phyloP scores from a whole-genome alignment of 2,113 vertebrate species.

The Neopipo cinnamomea region DNA sequence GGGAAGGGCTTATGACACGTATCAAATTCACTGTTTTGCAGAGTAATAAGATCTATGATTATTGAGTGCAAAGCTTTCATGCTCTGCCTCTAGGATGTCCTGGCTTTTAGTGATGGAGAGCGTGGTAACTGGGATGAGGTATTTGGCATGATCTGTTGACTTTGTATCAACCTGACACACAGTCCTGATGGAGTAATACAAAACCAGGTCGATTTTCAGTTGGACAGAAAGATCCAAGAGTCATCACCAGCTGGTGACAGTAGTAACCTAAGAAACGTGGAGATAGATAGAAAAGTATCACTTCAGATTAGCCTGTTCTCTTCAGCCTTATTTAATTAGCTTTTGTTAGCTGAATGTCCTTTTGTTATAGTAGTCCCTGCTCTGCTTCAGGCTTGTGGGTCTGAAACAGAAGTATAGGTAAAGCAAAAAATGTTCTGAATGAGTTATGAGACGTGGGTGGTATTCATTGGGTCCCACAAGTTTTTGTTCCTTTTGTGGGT shows the following conservation, averaged over 20 bases:
- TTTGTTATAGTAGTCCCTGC: neutral
- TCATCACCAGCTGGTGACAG: neutral
- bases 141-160: neutral
- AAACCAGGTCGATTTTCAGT: neutral
- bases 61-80: neutral
- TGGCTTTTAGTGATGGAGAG: neutral
- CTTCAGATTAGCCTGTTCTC: neutral
- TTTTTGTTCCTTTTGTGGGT: neutral
- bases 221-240: neutral
- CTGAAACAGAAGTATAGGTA: neutral
- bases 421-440: neutral
- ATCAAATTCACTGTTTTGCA: neutral
- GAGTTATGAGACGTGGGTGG: neutral
- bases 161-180: neutral
- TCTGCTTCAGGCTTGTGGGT: neutral
- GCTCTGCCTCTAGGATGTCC: neutral
- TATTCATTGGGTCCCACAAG: neutral
- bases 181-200: neutral
- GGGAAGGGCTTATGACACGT: neutral
- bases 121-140: neutral
- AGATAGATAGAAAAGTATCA: neutral
- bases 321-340: neutral
- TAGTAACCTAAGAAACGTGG: neutral
- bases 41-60: neutral
- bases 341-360: neutral